Evolutionary conservation across 2,888 invertebrate species (phyloP), one percentile per base, ranked within the genome.

Genomic region (Thyatira batis): DNA sequence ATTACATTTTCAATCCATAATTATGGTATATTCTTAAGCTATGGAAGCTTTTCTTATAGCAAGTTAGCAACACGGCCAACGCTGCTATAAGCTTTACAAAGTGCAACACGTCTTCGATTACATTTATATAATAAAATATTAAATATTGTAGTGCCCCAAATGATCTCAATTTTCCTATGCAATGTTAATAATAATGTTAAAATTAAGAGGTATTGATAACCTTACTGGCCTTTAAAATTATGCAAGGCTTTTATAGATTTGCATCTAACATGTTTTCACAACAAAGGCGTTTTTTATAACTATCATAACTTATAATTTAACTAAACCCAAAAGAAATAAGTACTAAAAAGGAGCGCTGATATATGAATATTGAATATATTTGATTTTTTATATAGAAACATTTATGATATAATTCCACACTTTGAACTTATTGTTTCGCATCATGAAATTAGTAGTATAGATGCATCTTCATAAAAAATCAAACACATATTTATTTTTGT

Each of bases 401-500:
- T 33, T 13, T 33, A 33, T 13, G 6, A 23, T 23, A 23, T 23
- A 4, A 13, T 13, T 8, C 17, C 8, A 59, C 67, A 60, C 57
- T 27, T 23, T 53, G 30, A 45, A 51, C 49, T 53, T 61, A 50
- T 60, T 51, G 51, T 57, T 17, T 17, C 20, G 20, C 3, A 30
- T 17, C 20, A 20, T 61, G 55, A 57, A 55, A 52, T 52, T 70
- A 68, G 39, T 57, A 65, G 60, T 69, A 67, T 55, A 63, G 8
- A 45, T 54, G 50, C 20, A 58, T 65, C 78, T 74, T 72, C 74
- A 76, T 72, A 80, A 81, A 79, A 79, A 76, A 76, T 64, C 67
- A 63, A 65, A 71, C 67, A 63, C 45, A 51, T 54, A 68, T 71
- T 65, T 75, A 83, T 88, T 88, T 88, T 85, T 84, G 70, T 76